phyloP scores from a whole-genome alignment of 2,113 vertebrate genomes.

The Garra rufa region DNA sequence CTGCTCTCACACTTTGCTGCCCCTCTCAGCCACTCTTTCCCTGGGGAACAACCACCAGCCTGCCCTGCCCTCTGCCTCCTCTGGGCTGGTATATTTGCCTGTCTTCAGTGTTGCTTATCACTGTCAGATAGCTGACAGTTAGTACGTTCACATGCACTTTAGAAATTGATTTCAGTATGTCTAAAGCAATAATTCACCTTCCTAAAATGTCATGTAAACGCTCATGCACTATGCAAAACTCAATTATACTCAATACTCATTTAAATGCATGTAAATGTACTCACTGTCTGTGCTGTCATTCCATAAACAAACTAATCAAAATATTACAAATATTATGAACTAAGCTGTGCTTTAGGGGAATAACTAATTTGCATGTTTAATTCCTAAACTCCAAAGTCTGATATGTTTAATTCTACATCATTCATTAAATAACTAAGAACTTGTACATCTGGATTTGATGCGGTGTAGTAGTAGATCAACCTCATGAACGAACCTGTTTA shows the following conservation, averaged over 20 bases:
- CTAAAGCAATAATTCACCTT: background rate
- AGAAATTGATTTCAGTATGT: background rate
- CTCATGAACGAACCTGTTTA: conserved; percentile 90
- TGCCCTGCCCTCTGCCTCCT: conserved; percentile 18
- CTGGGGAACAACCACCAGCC: conserved; percentile 53
- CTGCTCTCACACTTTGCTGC: conserved; percentile 75
- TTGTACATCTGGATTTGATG: background rate
- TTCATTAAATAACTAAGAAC: conserved; percentile 1
- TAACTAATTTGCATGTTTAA: background rate
- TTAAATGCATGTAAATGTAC: background rate
- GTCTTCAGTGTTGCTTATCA: conserved; percentile 19
- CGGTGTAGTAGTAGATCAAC: background rate
- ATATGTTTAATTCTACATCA: conserved; percentile 3
- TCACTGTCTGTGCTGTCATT: background rate
- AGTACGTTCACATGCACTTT: background rate
- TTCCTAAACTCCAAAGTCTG: background rate
- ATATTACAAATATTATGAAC: background rate
- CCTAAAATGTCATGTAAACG: background rate
- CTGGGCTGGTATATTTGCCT: conserved; percentile 1
- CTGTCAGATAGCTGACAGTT: conserved; percentile 20
- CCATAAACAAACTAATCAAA: background rate
- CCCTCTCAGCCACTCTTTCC: conserved; percentile 66
- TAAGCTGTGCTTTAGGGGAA: background rate
- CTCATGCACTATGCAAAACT: background rate
- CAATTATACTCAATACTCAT: background rate